A percentile compares a stretch with the other conserved stretches of the same genome.
Conservation (phyloP, 2,113 vertebrate species). For the Myrmecophaga tridactyla region DNA sequence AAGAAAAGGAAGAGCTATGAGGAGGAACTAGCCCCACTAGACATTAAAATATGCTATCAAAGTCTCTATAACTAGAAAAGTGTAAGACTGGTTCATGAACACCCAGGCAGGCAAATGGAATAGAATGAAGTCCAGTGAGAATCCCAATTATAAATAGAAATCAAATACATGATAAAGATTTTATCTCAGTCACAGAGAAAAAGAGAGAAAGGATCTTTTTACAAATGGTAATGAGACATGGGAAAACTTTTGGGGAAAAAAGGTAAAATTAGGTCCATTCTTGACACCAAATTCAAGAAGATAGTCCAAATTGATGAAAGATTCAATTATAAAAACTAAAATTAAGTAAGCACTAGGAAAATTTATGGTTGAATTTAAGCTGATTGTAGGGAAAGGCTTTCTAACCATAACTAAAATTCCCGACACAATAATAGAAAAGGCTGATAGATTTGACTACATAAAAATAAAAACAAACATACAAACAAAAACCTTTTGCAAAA, state of each 20-base stretch:
- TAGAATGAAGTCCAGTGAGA: not conserved
- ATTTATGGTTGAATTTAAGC: not conserved
- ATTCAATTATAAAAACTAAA: not conserved
- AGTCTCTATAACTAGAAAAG: not conserved
- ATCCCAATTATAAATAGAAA: not conserved
- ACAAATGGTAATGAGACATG: not conserved
- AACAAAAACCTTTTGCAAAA: not conserved
- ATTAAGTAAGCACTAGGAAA: not conserved
- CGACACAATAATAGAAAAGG: not conserved
- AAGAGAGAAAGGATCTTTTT: not conserved
- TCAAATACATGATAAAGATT: not conserved
- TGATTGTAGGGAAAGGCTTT: not conserved
- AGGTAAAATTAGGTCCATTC: not conserved
- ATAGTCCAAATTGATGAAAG: not conserved
- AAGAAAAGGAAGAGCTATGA: not conserved
- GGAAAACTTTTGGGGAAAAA: not conserved
- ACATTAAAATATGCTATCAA: not conserved
- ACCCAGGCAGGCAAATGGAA: not conserved
- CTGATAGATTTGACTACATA: not conserved
- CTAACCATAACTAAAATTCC: not conserved
- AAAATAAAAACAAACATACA: not conserved
- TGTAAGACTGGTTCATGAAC: not conserved
- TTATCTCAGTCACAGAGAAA: not conserved
- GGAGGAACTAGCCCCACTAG: not conserved
- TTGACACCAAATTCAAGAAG: not conserved